Evolutionary conservation across 2,113 vertebrate species (phyloP), one percentile per base, ranked within the genome.

Genomic region (Odocoileus virginianus): DNA sequence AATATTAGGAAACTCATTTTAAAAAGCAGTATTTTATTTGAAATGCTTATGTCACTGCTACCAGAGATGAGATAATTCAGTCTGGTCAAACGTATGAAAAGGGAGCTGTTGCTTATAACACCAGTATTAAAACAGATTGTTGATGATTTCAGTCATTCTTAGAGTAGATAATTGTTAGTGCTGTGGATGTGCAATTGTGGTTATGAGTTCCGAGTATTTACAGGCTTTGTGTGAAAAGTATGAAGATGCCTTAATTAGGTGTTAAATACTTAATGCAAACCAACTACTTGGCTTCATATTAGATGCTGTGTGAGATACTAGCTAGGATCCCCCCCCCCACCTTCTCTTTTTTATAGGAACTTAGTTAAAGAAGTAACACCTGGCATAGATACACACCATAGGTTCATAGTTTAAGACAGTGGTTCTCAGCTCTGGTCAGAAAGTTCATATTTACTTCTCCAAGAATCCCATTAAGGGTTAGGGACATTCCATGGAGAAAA

Each of bases 1-100:
- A 97, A 79, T 98, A 88, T 98, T 94, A 85, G 96, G 98, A 98
- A 97, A 89, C 58, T n/a, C 28, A 87, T 82, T 96, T 96, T 97
- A 76, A 82, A 90, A 97, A 96, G 60, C 74, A 45, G 19, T 61
- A 6, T 84, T 89, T 84, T 95, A 85, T 64, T 97, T 58, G 97
- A 88, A 98, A 61, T 55, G 76, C n/a, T 94, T 87, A 61, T 92
- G 43, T n/a, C 71, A 45, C 92, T 92, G 92, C 85, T 97, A 30
- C 64, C 40, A 87, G 87, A 97, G 52, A 91, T 89, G 87, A 54
- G 58, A 47, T 54, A 86, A 87, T 93, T 97, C 52, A 57, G 57
- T 93, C 64, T 94, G 58, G 84, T 83, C 43, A 96, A 43, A 89
- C 40, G 2, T 57, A 67, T 27, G 84, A 64, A 93, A 71, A 95